Conservation (phyloP, 2,888 invertebrate species). For the Stenodema calcarata region DNA sequence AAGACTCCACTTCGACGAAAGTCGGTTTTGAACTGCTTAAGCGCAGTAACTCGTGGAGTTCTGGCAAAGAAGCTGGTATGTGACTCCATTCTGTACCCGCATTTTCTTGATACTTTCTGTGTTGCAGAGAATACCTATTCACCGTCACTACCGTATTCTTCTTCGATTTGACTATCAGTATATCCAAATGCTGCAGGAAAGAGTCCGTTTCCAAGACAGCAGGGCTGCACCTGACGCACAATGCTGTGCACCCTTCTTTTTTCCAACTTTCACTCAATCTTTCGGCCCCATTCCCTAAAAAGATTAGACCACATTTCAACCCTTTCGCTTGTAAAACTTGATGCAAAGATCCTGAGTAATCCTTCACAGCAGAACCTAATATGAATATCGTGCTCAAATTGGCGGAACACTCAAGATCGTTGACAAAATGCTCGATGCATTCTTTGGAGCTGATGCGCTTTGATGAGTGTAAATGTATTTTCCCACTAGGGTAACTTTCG, state of each 20-base stretch:
- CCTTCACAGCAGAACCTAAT: constrained; percentile 10
- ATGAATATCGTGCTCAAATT: neutral
- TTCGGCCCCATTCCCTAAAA: constrained; percentile 4
- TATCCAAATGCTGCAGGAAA: constrained; percentile 16
- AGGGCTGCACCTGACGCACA: neutral
- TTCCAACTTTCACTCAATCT: neutral
- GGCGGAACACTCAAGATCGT: neutral
- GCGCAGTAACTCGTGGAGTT: neutral
- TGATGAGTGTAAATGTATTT: neutral
- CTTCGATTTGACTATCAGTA: neutral
- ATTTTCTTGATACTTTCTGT: neutral
- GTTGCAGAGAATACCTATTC: neutral
- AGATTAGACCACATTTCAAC: neutral
- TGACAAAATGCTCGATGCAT: neutral
- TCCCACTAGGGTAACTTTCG: neutral
- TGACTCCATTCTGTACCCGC: neutral
- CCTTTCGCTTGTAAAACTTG: neutral
- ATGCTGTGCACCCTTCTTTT: neutral
- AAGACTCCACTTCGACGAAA: constrained; percentile 45
- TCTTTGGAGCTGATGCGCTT: neutral
- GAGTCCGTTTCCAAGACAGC: neutral
- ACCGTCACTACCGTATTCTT: neutral
- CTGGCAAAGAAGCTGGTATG: neutral
- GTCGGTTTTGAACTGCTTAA: neutral
- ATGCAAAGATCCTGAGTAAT: neutral